A percentile compares a stretch with the other conserved stretches of the same genome.
Evolutionary conservation across 2,888 invertebrate species (phyloP).

Genomic region (Steinernema hermaphroditum): DNA sequence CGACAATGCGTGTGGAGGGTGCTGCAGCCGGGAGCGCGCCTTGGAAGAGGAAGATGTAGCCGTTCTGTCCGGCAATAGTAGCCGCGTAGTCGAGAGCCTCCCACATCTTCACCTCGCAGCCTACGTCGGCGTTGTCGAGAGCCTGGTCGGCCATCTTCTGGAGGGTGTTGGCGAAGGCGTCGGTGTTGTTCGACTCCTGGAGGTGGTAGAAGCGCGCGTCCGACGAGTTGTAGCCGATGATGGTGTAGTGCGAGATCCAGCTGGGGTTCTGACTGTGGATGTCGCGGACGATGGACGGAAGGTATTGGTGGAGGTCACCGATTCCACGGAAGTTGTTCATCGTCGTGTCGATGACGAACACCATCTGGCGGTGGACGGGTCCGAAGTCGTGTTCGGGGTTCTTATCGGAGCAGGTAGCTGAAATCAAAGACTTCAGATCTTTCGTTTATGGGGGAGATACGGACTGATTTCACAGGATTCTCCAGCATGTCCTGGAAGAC

Average conservation of each 20-base stretch:
- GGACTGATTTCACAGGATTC: constrained; percentile 42
- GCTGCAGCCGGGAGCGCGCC: neutral
- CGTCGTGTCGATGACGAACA: constrained; percentile 15
- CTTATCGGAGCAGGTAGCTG: neutral
- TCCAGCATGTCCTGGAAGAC: constrained; percentile 50
- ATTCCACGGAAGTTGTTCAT: neutral
- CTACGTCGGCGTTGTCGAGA: neutral
- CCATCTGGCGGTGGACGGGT: neutral
- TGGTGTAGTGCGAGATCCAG: neutral
- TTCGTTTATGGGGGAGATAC: neutral
- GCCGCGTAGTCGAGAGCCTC: neutral
- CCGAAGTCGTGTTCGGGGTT: neutral
- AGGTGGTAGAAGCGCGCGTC: neutral
- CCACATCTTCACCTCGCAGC: neutral
- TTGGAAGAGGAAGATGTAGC: constrained; percentile 23
- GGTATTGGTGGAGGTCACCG: neutral
- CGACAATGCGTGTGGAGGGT: neutral
- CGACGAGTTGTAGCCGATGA: neutral
- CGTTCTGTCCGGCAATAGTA: neutral
- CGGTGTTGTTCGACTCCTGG: neutral
- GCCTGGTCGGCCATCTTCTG: neutral
- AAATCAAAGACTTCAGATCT: neutral
- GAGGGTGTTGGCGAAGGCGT: neutral
- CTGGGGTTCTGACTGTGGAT: neutral
- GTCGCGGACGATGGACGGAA: neutral